Percentiles rank a stretch among this genome's conserved stretches.
Conservation (phyloP, 1,140 invertebrate genomes). For the Thrips palmi region DNA sequence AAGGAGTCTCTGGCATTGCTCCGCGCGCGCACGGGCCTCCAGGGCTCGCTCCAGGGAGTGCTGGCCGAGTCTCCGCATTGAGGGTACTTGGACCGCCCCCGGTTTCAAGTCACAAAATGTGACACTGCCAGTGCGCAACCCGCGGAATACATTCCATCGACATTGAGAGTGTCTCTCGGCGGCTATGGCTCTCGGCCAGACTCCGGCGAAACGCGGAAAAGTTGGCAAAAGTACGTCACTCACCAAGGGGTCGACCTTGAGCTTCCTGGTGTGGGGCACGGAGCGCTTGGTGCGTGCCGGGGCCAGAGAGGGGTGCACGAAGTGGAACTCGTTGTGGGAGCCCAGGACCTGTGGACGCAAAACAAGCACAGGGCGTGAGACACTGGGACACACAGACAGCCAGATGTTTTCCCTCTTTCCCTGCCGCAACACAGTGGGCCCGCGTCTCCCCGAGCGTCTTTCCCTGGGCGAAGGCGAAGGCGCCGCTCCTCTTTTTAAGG, state of each 20-base stretch:
- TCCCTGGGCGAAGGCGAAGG: constrained; percentile 2
- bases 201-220: too few species aligned
- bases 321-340: constrained; percentile 77
- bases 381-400: too few species aligned
- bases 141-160: too few species aligned
- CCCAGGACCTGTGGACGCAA: constrained; percentile 49
- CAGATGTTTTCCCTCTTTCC: neutral
- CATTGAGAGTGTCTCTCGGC: too few species aligned
- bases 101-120: too few species aligned
- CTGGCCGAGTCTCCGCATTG: too few species aligned
- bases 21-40: too few species aligned
- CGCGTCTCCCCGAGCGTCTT: neutral
- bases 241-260: constrained; percentile 83
- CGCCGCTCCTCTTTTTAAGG: neutral
- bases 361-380: neutral
- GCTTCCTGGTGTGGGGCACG: constrained; percentile 59
- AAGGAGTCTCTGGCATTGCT: too few species aligned
- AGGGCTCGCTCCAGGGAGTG: too few species aligned
- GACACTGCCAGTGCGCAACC: too few species aligned
- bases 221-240: constrained; percentile 28
- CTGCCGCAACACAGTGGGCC: constrained; percentile 1
- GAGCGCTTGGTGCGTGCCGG: constrained; percentile 66
- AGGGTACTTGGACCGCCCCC: too few species aligned
- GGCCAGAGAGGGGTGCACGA: constrained; percentile 73
- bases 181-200: too few species aligned